A percentile compares a stretch with the other conserved stretches of the same genome.
These are phyloP conservation scores for Pemphredon lugubris DNA, from an alignment of 2,888 invertebrate species.

Conservation along the genomic window DNA sequence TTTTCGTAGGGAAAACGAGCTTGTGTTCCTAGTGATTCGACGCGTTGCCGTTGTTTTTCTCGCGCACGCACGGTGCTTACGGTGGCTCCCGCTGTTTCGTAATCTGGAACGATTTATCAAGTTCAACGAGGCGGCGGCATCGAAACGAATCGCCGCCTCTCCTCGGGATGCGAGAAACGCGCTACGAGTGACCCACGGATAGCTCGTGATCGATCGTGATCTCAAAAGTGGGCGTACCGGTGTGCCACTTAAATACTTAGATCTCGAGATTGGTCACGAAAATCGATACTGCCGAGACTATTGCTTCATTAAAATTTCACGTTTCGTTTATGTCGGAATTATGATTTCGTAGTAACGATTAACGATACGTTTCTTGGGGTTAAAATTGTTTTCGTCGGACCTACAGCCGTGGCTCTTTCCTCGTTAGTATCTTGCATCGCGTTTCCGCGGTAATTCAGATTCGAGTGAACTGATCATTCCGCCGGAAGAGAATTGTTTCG, in stretches of 20 bases:
- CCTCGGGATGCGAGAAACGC: slow-evolving; percentile 40
- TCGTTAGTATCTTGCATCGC: too few species aligned
- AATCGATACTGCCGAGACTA: neutral
- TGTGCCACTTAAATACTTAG: neutral
- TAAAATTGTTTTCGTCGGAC: too few species aligned
- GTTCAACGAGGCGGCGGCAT: slow-evolving; percentile 46
- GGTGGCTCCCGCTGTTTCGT: slow-evolving; percentile 51
- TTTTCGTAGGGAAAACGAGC: neutral
- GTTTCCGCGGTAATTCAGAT: too few species aligned
- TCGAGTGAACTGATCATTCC: too few species aligned
- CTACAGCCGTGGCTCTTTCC: too few species aligned
- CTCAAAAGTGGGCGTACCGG: slow-evolving; percentile 19
- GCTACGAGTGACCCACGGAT: slow-evolving; percentile 22
- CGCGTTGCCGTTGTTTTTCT: neutral
- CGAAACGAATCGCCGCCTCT: slow-evolving; percentile 49
- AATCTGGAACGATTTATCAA: slow-evolving; percentile 57
- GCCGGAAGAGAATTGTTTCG: too few species aligned
- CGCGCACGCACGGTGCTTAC: slow-evolving; percentile 5
- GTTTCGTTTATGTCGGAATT: too few species aligned
- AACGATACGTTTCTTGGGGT: too few species aligned
- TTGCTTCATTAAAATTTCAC: neutral
- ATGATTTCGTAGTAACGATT: too few species aligned
- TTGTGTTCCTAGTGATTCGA: neutral
- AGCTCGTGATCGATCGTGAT: slow-evolving; percentile 46
- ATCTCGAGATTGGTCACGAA: neutral